Evolutionary conservation across 2,797 vertebrate species (phyloP), one percentile per base, ranked within the genome.

Genomic region (Uromys caudimaculatus): DNA sequence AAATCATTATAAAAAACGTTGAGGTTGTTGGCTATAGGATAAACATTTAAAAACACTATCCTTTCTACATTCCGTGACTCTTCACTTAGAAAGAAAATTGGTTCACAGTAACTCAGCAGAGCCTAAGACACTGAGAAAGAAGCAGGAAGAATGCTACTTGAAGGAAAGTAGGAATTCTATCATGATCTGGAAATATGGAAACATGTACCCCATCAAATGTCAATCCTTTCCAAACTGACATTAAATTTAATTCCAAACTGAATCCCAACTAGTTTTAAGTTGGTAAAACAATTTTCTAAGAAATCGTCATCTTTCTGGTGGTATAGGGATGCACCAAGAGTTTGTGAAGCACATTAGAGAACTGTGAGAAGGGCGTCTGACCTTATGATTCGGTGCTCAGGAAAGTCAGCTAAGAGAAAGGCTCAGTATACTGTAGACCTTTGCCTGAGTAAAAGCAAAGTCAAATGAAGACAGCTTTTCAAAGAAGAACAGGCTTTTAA

Each of bases 181-280:
- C 73, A 47, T 38, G 84, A 41, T 81, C n/a, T 94, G 38, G 87
- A 64, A 24, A 86, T 77, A 67, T 67, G 32, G 38, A 79, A 83
- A 90, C 23, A 47, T 3, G 17, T 38, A 41, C 12, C 64, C 84
- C 19, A 44, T 71, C 87, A 93, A 81, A 73, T 88, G 19, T 54
- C 44, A 69, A 12, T 50, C 83, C 27, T 93, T 41, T n/a, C 41
- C 1, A 77, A 52, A 81, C 92, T 81, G 87, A 94, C 60, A 62
- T 90, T 94, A 86, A 94, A 62, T 32, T 91, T 32, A 78, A 35
- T 81, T 92, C 12, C 44, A 88, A 86, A 78, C 27, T 56, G 78
- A 93, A 85, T 75, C 14, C 24, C 64, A 89, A 56, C 2, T 89
- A 38, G 8, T 90, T 95, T 92, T 91, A 75, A 73, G n/a, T 67